phyloP scores from a whole-genome alignment of 1,140 invertebrate species.

The Neotoxoptera formosana region DNA sequence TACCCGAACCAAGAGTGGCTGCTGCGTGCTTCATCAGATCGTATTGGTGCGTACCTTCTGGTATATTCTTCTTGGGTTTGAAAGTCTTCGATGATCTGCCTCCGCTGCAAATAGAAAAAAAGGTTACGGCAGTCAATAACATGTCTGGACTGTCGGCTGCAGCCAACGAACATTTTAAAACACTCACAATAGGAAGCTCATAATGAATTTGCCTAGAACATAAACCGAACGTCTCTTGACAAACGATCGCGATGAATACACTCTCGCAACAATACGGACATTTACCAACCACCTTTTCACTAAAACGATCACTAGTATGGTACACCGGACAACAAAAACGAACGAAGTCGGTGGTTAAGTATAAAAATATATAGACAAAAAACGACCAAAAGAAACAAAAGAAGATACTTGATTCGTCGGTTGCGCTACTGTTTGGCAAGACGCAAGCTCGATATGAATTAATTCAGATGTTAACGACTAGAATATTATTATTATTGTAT shows the following conservation, averaged over 20 bases:
- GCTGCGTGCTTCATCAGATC: conserved; percentile 99
- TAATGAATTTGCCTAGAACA: conserved; percentile 45
- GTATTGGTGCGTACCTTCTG: conserved; percentile 98
- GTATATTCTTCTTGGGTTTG: conserved; percentile 99
- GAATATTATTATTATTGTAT: neutral
- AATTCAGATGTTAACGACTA: neutral
- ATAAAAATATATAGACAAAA: neutral
- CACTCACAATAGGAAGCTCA: conserved; percentile 56
- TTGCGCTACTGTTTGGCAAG: neutral
- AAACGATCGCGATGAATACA: neutral
- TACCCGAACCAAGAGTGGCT: conserved; percentile 96
- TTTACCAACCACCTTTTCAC: neutral
- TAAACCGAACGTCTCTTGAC: neutral
- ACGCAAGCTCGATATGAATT: neutral
- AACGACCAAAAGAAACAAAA: neutral
- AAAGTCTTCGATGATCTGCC: conserved; percentile 95
- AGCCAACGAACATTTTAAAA: neutral
- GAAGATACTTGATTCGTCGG: neutral
- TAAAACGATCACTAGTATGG: neutral
- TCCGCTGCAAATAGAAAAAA: conserved; percentile 68
- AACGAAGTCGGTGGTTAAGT: neutral
- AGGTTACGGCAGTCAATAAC: neutral
- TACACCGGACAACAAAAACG: neutral
- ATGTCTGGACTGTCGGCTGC: neutral
- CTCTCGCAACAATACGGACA: neutral